Evolutionary conservation across 2,797 vertebrate genomes (phyloP), one percentile per base, ranked within the genome.

Genomic region (Smutsia gigantea): DNA sequence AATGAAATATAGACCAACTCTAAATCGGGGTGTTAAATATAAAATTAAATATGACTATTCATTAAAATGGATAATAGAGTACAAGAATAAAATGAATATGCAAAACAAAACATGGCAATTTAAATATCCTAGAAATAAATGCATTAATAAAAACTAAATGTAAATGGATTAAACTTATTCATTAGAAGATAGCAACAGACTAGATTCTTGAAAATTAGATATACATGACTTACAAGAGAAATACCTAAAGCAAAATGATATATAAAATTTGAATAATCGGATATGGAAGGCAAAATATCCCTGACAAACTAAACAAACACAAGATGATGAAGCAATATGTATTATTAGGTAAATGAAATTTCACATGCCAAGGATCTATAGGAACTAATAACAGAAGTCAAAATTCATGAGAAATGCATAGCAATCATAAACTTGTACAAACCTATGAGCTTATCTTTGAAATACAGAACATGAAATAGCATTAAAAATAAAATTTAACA

Each of bases 271-370:
- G 39, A 92, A 61, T 93, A 25, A 55, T 83, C 46, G 75, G 13
- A 27, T 4, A n/a, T 86, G 19, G 34, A 90, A 94, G 23, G 4
- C 37, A 95, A 37, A 87, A 90, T 87, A 55, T 57, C 95, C 57
- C n/a, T 87, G 51, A 74, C 12, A 83, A 83, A 83, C 53, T 69
- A 90, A 96, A 83, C 10, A 89, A 90, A 63, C 71, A 96, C 23
- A 94, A 59, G 29, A 79, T 86, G 2, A 74, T 78, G 8, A 87
- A 18, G 29, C 4, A 84, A 64, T 63, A 39, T 61, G 12, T 23
- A 87, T 53, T 95, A 68, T 37, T 55, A 74, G 37, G 63, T 87
- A 95, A 90, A 94, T 71, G 79, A 8, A 94, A 87, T 81, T 71
- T 61, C 12, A 31, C 53, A 34, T 46, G 21, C 10, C 13, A 61